Percentiles rank a stretch among this genome's conserved stretches.
These are phyloP conservation scores for Stichodactyla helianthus DNA, from an alignment of 64 coral and sea anemone species.

Conservation along the genomic window DNA sequence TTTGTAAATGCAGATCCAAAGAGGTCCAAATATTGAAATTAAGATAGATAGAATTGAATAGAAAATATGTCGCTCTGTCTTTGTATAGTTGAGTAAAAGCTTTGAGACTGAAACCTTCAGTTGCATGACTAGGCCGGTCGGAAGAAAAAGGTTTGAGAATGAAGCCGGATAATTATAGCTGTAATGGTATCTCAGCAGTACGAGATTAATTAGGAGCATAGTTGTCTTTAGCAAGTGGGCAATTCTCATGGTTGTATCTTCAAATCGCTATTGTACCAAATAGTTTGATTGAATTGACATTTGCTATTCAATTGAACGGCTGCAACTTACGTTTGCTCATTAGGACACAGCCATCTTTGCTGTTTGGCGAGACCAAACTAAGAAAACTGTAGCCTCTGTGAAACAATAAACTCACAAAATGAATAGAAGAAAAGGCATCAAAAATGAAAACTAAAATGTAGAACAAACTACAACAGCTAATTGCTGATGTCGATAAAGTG, in stretches of 20 bases:
- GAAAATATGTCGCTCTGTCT: neutral
- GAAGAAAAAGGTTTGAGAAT: neutral
- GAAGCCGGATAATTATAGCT: constrained; percentile 6
- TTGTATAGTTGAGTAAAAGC: neutral
- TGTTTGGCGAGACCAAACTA: neutral
- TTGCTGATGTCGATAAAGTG: neutral
- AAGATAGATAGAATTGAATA: neutral
- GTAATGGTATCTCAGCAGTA: neutral
- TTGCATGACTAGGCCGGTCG: neutral
- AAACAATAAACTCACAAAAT: neutral
- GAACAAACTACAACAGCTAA: neutral
- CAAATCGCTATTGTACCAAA: constrained; percentile 10
- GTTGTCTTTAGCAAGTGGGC: constrained; percentile 14
- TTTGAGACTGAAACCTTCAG: neutral
- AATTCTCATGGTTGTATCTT: constrained; percentile 8
- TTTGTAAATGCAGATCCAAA: neutral
- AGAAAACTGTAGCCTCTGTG: neutral
- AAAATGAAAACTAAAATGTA: neutral
- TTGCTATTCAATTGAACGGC: constrained; percentile 12
- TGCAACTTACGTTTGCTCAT: neutral
- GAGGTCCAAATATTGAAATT: neutral
- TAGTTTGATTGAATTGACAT: constrained; percentile 10
- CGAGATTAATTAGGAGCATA: constrained; percentile 4
- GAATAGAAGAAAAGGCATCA: neutral
- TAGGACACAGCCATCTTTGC: constrained; percentile 1